These are phyloP conservation scores for Pyrgus malvae DNA, from an alignment of 2,888 invertebrate genomes.

Conservation along the genomic window DNA sequence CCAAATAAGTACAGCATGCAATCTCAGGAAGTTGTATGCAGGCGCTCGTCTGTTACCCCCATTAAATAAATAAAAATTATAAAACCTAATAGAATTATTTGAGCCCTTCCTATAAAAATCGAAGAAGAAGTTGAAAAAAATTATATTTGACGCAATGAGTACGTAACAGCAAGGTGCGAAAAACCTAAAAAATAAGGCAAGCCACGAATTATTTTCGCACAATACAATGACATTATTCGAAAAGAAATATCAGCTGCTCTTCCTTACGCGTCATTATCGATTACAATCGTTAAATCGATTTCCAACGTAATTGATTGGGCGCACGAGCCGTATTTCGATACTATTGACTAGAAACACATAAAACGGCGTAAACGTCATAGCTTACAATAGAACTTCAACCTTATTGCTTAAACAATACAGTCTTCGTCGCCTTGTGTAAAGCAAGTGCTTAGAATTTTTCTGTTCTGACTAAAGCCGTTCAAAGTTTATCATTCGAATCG, in stretches of 20 bases:
- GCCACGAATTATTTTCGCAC: slow-evolving; percentile 10
- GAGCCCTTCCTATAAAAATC: no score
- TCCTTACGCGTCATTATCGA: slow-evolving; percentile 67
- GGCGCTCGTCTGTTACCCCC: no score
- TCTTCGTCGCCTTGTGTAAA: neutral
- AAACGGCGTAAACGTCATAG: neutral
- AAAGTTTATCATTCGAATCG: neutral
- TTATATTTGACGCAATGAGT: neutral
- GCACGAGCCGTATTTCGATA: slow-evolving; percentile 50
- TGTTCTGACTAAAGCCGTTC: neutral
- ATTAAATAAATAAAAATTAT: no score
- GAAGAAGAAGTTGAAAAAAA: no score
- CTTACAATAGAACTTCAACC: neutral
- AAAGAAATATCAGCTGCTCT: slow-evolving; percentile 56
- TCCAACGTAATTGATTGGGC: slow-evolving; percentile 67
- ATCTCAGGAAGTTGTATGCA: no score
- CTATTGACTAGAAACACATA: neutral
- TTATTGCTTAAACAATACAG: neutral
- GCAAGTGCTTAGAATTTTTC: slow-evolving; percentile 4
- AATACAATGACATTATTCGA: slow-evolving; percentile 37
- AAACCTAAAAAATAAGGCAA: neutral
- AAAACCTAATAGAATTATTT: no score
- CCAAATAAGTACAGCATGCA: no score
- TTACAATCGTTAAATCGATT: slow-evolving; percentile 70
- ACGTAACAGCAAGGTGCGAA: slow-evolving; percentile 2